Evolutionary conservation across 2,797 vertebrate species (phyloP).

Genomic region (Semotilus atromaculatus): DNA sequence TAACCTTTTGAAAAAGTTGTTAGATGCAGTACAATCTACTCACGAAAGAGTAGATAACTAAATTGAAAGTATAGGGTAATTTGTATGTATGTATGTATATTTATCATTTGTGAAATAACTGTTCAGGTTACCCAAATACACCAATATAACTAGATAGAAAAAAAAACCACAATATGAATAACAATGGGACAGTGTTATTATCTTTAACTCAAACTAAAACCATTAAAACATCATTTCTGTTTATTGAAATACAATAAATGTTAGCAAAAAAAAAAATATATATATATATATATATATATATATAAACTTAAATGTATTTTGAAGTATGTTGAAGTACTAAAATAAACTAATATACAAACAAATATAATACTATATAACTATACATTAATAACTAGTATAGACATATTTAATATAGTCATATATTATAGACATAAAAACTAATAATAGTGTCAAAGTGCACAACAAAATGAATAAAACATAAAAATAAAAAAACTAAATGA

Average conservation of each 20-base stretch:
- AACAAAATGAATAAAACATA: background rate
- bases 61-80: background rate
- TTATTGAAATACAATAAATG: background rate
- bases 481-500: background rate
- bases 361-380: too few relatives aligned
- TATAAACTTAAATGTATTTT: background rate
- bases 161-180: background rate
- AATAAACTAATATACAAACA: background rate
- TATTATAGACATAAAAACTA: too few relatives aligned
- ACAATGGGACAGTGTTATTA: background rate
- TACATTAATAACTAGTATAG: background rate
- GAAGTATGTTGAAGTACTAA: background rate
- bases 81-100: background rate
- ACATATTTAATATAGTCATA: too few relatives aligned
- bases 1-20: constrained; percentile 12
- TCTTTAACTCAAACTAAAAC: background rate
- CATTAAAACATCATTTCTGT: background rate
- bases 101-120: background rate
- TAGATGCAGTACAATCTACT: background rate
- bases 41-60: background rate
- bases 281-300: too few relatives aligned
- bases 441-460: background rate
- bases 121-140: background rate
- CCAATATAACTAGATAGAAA: background rate
- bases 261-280: background rate